Conservation (phyloP, 1,140 invertebrate genomes). For the Aethina tumida region DNA sequence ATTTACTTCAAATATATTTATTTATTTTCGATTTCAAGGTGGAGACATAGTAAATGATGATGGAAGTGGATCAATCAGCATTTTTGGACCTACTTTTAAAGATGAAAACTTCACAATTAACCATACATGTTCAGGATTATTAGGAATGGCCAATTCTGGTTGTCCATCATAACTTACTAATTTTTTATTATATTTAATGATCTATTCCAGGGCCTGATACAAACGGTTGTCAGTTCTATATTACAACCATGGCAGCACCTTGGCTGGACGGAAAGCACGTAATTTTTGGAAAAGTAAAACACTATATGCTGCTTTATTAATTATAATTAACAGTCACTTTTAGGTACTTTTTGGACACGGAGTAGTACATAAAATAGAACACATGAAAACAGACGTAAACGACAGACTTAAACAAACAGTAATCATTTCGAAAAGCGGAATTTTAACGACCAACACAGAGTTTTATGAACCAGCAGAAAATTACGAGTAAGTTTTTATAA, state of each 20-base stretch:
- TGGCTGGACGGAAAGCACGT: constrained; percentile 92
- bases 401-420: constrained; percentile 60
- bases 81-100: constrained; percentile 85
- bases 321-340: constrained; percentile 13
- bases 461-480: constrained; percentile 59
- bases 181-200: constrained; percentile 11
- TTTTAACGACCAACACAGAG: constrained; percentile 46
- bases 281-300: constrained; percentile 79
- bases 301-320: constrained; percentile 2
- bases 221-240: constrained; percentile 96
- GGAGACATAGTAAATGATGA: constrained; percentile 70
- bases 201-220: constrained; percentile 49
- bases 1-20: no score
- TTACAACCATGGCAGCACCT: constrained; percentile 76
- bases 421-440: constrained; percentile 54
- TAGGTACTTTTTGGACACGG: constrained; percentile 72
- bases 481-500: constrained; percentile 49
- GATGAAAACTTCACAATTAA: constrained; percentile 92
- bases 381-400: constrained; percentile 61
- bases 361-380: constrained; percentile 76
- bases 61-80: constrained; percentile 70
- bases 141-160: constrained; percentile 98
- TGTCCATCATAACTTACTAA: no score
- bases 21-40: no score
- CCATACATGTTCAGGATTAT: constrained; percentile 77